Conservation (phyloP, 2,113 vertebrate species). For the Fregetta grallaria region DNA sequence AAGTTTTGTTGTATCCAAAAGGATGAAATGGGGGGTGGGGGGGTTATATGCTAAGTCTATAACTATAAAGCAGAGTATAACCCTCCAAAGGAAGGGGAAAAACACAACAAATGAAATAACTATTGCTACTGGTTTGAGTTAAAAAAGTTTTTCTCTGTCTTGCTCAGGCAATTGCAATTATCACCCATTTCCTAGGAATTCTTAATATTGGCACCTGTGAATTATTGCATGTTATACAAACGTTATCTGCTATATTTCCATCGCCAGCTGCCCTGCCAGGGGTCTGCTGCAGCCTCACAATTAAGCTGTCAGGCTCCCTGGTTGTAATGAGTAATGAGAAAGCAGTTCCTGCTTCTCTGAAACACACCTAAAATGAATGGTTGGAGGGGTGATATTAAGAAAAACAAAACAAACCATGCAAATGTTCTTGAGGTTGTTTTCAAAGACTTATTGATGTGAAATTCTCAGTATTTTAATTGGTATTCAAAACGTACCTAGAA, state of each 20-base stretch:
- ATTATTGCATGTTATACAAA: neutral
- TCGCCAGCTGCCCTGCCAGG: neutral
- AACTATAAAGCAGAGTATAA: neutral
- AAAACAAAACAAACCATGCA: neutral
- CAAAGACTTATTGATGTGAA: neutral
- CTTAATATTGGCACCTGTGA: neutral
- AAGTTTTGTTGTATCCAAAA: neutral
- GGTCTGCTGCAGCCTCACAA: neutral
- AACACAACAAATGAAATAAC: neutral
- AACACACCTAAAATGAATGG: neutral
- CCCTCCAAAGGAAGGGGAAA: neutral
- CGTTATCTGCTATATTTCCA: neutral
- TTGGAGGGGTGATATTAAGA: neutral
- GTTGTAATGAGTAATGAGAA: neutral
- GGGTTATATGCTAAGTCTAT: neutral
- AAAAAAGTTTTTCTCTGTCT: neutral
- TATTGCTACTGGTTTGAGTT: neutral
- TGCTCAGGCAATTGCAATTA: neutral
- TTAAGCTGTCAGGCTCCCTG: neutral
- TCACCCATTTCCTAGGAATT: neutral
- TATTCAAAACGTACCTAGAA: neutral
- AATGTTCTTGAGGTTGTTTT: neutral
- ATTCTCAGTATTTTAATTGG: neutral
- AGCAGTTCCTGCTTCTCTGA: neutral
- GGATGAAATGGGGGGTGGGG: neutral